These are phyloP conservation scores for Seriola aureovittata DNA, from an alignment of 2,113 vertebrate genomes.

Conservation along the genomic window DNA sequence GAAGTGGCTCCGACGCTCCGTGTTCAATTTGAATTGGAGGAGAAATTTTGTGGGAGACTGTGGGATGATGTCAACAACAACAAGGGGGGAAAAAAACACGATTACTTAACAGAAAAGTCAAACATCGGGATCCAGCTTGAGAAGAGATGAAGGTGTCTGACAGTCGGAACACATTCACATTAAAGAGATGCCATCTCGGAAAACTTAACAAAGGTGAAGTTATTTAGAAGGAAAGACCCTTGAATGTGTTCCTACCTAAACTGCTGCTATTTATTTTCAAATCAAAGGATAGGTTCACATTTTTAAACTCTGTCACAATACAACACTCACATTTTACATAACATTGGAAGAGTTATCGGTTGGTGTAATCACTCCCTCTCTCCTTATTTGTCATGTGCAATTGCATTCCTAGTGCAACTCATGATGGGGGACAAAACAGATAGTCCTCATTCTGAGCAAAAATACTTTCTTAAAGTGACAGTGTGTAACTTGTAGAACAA, in stretches of 20 bases:
- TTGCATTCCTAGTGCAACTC: too few species aligned
- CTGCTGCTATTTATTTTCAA: neutral
- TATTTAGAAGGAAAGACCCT: neutral
- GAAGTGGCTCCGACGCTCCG: conserved; percentile 19
- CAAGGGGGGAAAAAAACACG: neutral
- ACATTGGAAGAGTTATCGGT: neutral
- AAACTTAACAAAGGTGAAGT: neutral
- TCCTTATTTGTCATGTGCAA: neutral
- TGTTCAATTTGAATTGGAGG: conserved; percentile 4
- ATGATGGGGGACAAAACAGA: neutral
- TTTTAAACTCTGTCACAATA: neutral
- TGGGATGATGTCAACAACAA: neutral
- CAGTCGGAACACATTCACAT: neutral
- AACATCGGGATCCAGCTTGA: neutral
- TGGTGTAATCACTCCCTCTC: neutral
- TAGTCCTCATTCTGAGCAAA: neutral
- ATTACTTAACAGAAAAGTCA: neutral
- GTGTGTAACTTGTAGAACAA: neutral
- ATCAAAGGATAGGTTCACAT: neutral
- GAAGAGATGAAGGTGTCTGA: neutral
- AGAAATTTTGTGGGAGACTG: neutral
- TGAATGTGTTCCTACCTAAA: neutral
- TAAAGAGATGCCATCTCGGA: neutral
- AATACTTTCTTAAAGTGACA: neutral
- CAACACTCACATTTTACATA: neutral